Base-by-base conservation (phyloP, 2,888 invertebrate species). In the Dromius quadrimaculatus region DNA sequence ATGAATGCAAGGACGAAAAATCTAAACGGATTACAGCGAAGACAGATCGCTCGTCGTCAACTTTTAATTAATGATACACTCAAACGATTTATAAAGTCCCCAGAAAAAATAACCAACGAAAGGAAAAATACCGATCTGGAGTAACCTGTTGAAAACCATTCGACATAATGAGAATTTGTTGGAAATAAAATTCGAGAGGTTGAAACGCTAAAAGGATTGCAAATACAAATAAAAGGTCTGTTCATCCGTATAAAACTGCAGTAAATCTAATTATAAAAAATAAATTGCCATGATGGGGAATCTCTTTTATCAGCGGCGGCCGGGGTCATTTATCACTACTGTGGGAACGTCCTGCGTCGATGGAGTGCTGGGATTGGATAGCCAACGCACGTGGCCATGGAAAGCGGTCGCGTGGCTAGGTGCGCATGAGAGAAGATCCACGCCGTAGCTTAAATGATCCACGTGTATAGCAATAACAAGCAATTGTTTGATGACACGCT, bases 181-280 rank as follows among this genome's bases (percentile, higher is more conserved):
- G 66, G 57, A 54, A 54, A 68, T 68, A 54, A 68, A 57, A 68
- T 45, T 43, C 23, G 68, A 22, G 36, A 47, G 64, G 32, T 64
- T 17, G 45, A 23, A 23, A 66, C 32, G 19, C 34, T 70, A 70
- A 70, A 70, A 70, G 70, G 62, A 62, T 70, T 70, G 62, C 32
- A 69, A 59, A 69, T 59, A 61, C 59, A 69, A 69, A 69, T 59
- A 69, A 59, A 68, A 57, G 59, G 17, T 59, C 50, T 61, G 59
- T 50, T 32, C 59, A 45, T 36, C 50, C 54, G 57, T 66, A 66
- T 66, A 38, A 54, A 66, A 66, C 50, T 66, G 66, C 66, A 66
- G 54, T 66, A 78, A 80, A 80, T 80, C 80, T 80, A 80, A 80
- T 80, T 80, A 80, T 77, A 78, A 80, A 78, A 79, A 80, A 80